Evolutionary conservation across 2,113 vertebrate species (phyloP), one percentile per base, ranked within the genome.

Genomic region (Pagrus major): DNA sequence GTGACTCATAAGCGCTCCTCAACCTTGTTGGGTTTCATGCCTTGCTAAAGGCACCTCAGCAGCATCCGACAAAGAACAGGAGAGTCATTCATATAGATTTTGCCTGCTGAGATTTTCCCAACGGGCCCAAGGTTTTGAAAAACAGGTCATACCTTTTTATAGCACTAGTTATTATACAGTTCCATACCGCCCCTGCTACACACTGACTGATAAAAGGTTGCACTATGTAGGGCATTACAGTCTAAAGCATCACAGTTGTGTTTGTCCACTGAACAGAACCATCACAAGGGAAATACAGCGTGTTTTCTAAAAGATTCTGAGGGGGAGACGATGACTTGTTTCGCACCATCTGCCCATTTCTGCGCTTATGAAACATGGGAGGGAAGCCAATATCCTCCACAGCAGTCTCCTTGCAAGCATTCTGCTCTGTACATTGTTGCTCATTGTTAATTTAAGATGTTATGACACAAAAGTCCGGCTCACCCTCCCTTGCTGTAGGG

Each of bases 361-460:
- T 54, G 71, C 10, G 4, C 51, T 67, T 80, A 41, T 80, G 63
- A 80, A 79, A 75, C 69, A 25, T 12, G 35, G 55, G 74, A 75
- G 49, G 10, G 35, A 65, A 44, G 52, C 64, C 35, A 31, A 18
- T 67, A n/a, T 72, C 61, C 56, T 67, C 66, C 47, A 14, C 47
- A 31, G 33, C 29, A 1, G 8, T 54, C 54, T 52, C 64, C 27
- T 71, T 81, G 61, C 18, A 11, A 16, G 27, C 59, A 0, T 27
- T 44, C 68, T 16, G 44, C 64, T 72, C 73, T 66, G 67, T 59
- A 71, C 60, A 31, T 85, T 35, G 74, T 72, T 9, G 70, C 90
- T 91, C 89, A 86, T 92, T 67, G 85, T 83, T 93, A 83, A 93
- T 91, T 91, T 66, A 92, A 67, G 54, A 81, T 58, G 78, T 80